These are phyloP conservation scores for Labrus mixtus DNA, from an alignment of 2,113 vertebrate genomes.

Conservation along the genomic window DNA sequence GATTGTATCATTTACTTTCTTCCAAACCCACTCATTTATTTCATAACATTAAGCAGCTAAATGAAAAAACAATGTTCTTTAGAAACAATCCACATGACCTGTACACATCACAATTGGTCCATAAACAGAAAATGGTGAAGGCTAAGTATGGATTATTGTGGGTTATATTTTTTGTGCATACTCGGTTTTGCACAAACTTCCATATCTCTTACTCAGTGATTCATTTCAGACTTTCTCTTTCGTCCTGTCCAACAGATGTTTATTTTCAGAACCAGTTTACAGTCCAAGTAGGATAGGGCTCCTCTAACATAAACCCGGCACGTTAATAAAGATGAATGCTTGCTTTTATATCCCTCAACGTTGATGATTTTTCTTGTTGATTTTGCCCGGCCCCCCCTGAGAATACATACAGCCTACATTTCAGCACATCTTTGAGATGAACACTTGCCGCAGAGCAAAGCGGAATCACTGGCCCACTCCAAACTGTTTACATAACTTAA, in stretches of 20 bases:
- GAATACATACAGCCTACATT: constrained; percentile 61
- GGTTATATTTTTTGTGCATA: no score
- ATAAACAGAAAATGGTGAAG: background rate
- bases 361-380: constrained; percentile 72
- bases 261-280: constrained; percentile 69
- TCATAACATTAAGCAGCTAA: no score
- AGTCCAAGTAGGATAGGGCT: constrained; percentile 40
- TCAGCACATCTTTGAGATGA: constrained; percentile 74
- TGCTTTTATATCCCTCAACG: constrained; percentile 64
- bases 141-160: background rate
- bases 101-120: background rate
- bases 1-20: background rate
- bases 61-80: no score
- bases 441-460: constrained; percentile 47
- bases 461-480: constrained; percentile 62
- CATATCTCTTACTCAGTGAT: constrained; percentile 18
- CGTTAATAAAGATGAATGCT: constrained; percentile 78
- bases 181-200: no score
- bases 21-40: background rate
- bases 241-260: constrained; percentile 66
- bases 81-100: background rate
- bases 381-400: constrained; percentile 52
- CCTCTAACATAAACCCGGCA: constrained; percentile 56
- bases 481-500: constrained; percentile 79
- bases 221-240: constrained; percentile 38